phyloP scores from a whole-genome alignment of 2,888 invertebrate genomes.

The Quadroppia sp. region DNA sequence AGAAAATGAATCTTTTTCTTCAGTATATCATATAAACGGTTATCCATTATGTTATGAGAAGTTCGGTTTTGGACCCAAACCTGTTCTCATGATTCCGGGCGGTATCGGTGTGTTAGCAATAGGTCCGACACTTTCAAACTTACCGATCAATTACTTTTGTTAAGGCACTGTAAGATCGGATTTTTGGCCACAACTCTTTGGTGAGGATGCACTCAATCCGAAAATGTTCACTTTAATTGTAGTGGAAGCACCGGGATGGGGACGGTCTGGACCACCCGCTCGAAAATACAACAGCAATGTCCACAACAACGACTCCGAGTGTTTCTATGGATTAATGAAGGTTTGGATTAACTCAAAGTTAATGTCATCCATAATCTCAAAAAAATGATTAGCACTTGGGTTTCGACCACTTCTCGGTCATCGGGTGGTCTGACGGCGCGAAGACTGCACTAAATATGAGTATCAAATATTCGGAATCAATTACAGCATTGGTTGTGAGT shows the following conservation, averaged over 20 bases:
- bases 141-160: too few species aligned
- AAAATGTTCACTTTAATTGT: conserved; percentile 25
- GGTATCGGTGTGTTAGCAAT: too few species aligned
- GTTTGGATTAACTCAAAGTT: conserved; percentile 3
- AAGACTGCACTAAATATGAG: conserved; percentile 52
- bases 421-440: conserved; percentile 54
- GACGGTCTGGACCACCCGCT: conserved; percentile 13
- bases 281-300: background rate
- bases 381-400: background rate
- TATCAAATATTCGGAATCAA: conserved; percentile 49
- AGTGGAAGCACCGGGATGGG: conserved; percentile 38
- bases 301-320: conserved; percentile 22
- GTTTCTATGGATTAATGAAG: conserved; percentile 33
- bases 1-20: too few species aligned
- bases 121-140: too few species aligned
- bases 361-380: background rate
- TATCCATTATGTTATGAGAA: conserved; percentile 62
- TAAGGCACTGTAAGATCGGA: background rate
- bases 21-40: too few species aligned
- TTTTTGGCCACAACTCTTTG: background rate
- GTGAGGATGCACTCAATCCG: background rate
- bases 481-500: conserved; percentile 49
- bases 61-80: conserved; percentile 60
- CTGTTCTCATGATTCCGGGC: conserved; percentile 70
- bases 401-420: background rate